Percentiles rank a stretch among this genome's conserved stretches.
Conservation (phyloP, 2,888 invertebrate species). For the Prosopocoilus inquinatus region DNA sequence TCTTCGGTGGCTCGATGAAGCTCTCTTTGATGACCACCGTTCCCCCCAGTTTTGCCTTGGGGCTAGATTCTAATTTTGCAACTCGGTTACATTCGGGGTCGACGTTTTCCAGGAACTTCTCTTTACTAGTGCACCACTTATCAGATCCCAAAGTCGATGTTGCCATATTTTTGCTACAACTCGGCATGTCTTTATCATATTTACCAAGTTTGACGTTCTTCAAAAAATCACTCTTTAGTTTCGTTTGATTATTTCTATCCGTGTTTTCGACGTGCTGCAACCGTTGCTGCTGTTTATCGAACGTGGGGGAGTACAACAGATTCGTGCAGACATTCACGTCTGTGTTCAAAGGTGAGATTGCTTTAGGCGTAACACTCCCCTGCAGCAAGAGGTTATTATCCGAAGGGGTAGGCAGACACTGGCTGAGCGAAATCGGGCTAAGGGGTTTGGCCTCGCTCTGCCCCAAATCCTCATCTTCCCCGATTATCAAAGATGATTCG, state of each 20-base stretch:
- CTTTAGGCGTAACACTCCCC: neutral
- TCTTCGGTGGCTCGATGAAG: slow-evolving; percentile 54
- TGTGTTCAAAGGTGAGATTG: slow-evolving; percentile 8
- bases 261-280: slow-evolving; percentile 36
- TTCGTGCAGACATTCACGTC: slow-evolving; percentile 35
- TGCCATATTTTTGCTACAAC: slow-evolving; percentile 28
- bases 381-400: slow-evolving; percentile 30
- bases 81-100: slow-evolving; percentile 11
- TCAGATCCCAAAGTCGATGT: slow-evolving; percentile 28
- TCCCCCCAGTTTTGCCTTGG: slow-evolving; percentile 38
- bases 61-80: neutral
- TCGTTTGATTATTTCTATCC: slow-evolving; percentile 31
- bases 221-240: slow-evolving; percentile 27
- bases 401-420: slow-evolving; percentile 2
- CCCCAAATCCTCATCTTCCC: slow-evolving; percentile 26
- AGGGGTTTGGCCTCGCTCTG: neutral
- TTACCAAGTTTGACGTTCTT: slow-evolving; percentile 30
- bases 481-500: slow-evolving; percentile 30
- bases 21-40: slow-evolving; percentile 53
- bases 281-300: slow-evolving; percentile 14
- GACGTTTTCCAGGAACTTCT: slow-evolving; percentile 41
- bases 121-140: slow-evolving; percentile 45
- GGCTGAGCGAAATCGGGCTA: slow-evolving; percentile 1
- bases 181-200: slow-evolving; percentile 35
- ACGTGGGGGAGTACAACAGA: slow-evolving; percentile 28